phyloP scores from a whole-genome alignment of 1,140 invertebrate species.

The Elymnias hypermnestra region DNA sequence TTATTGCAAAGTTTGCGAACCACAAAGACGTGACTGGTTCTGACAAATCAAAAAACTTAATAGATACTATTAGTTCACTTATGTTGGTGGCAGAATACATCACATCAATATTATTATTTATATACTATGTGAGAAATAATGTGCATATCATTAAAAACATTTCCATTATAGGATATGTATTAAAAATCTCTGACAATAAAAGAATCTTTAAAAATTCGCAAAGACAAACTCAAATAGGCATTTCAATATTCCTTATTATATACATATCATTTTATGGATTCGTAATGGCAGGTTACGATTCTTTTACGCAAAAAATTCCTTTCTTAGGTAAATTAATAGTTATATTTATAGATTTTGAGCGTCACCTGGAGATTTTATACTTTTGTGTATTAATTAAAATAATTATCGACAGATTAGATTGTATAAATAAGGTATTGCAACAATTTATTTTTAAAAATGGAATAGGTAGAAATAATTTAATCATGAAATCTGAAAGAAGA shows the following conservation, averaged over 20 bases:
- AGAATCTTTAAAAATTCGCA: background rate
- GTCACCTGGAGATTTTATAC: background rate
- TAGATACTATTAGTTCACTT: background rate
- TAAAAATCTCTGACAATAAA: background rate
- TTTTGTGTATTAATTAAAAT: background rate
- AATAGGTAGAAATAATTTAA: background rate
- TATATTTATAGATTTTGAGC: background rate
- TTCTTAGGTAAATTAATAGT: background rate
- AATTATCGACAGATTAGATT: background rate
- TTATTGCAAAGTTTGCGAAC: background rate
- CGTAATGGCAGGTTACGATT: background rate
- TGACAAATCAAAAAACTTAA: background rate
- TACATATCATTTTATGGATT: background rate
- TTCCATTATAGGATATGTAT: background rate
- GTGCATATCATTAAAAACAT: background rate
- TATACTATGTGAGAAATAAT: background rate
- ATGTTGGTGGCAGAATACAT: background rate
- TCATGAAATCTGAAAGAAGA: no score
- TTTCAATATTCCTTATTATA: background rate
- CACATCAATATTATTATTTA: background rate
- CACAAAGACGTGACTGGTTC: background rate
- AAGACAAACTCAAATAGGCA: background rate
- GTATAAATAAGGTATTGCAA: background rate
- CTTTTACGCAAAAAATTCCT: background rate
- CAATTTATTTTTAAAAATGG: background rate